Conservation (phyloP, 2,888 invertebrate species). For the Callyntrura sp. region DNA sequence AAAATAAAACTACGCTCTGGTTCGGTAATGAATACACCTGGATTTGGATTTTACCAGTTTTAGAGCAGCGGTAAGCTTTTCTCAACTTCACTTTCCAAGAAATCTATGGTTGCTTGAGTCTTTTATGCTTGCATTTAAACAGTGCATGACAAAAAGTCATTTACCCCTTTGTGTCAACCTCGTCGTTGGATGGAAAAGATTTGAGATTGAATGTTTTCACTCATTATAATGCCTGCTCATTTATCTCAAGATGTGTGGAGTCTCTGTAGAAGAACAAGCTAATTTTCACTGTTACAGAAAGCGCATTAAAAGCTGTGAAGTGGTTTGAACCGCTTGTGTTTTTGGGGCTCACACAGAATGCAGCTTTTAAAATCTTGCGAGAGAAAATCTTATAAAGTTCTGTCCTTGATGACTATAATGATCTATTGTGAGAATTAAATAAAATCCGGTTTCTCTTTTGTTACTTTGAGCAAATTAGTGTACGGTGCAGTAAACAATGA, state of each 20-base stretch:
- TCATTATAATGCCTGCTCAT: constrained; percentile 32
- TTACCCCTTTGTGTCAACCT: constrained; percentile 12
- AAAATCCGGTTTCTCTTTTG: not conserved
- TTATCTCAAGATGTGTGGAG: too few species aligned
- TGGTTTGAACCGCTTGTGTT: too few species aligned
- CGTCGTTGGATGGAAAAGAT: not conserved
- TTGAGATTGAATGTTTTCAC: constrained; percentile 22
- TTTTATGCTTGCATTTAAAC: constrained; percentile 20
- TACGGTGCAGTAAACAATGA: too few species aligned
- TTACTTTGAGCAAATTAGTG: too few species aligned
- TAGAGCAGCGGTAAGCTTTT: not conserved
- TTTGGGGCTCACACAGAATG: too few species aligned
- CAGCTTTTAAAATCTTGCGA: too few species aligned
- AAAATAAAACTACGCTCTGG: constrained; percentile 17
- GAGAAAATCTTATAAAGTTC: too few species aligned
- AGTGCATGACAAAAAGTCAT: constrained; percentile 75
- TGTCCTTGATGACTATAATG: not conserved
- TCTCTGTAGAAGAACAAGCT: too few species aligned
- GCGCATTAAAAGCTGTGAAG: too few species aligned
- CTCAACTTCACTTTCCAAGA: not conserved
- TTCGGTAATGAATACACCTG: not conserved
- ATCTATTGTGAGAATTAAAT: not conserved
- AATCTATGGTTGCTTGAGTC: too few species aligned
- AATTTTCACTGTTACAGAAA: too few species aligned
- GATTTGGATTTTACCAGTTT: constrained; percentile 8